Evolutionary conservation across 2,888 invertebrate genomes (phyloP).

Genomic region (Caenorhabditis virilis): DNA sequence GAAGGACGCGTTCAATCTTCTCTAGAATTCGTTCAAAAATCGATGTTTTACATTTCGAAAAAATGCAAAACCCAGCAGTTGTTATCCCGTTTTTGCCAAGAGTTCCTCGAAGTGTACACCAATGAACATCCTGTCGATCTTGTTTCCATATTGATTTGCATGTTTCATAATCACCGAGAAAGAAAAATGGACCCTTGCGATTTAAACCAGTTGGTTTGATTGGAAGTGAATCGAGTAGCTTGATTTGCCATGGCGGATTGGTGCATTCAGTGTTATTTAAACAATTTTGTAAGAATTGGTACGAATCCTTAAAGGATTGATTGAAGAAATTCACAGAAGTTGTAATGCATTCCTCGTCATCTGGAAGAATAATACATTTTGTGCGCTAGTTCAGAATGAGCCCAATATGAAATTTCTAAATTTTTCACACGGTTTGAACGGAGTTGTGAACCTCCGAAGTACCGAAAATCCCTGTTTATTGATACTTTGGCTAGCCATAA

Average conservation of each 20-base stretch:
- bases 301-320: no score
- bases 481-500: no score
- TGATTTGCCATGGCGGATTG: conserved; percentile 12
- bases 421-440: no score
- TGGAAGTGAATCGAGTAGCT: conserved; percentile 43
- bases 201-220: conserved; percentile 40
- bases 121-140: conserved; percentile 11
- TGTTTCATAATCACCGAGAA: conserved; percentile 51
- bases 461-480: no score
- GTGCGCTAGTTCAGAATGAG: no score
- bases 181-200: conserved; percentile 50
- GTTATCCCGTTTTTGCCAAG: neutral
- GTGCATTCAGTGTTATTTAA: no score
- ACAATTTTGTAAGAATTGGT: no score
- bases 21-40: neutral
- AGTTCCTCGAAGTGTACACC: conserved; percentile 14
- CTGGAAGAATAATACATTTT: no score
- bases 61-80: neutral
- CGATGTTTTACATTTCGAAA: neutral
- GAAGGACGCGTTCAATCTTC: conserved; percentile 8
- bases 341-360: no score
- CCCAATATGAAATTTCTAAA: no score
- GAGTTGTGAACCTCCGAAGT: no score
- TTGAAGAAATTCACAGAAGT: no score
- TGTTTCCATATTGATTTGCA: conserved; percentile 27